These are phyloP conservation scores for Myripristis jacobus DNA, from an alignment of 2,797 vertebrate genomes.

Conservation along the genomic window DNA sequence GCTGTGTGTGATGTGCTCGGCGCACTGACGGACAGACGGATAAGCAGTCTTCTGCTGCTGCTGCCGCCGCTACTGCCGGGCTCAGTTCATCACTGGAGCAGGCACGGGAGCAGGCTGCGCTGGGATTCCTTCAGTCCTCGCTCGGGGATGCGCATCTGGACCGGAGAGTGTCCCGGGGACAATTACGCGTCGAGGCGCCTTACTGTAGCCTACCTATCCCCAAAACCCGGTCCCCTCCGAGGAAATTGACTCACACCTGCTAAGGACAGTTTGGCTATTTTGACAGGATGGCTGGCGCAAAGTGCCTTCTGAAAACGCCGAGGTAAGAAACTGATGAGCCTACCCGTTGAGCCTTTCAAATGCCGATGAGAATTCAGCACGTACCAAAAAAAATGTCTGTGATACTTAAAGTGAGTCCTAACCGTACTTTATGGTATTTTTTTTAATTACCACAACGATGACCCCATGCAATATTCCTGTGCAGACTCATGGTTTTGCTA, in stretches of 20 bases:
- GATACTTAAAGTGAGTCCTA: neutral
- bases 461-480: neutral
- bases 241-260: conserved; percentile 52
- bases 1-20: conserved; percentile 56
- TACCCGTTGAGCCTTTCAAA: neutral
- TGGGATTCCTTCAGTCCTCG: conserved; percentile 71
- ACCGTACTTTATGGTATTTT: conserved; percentile 6
- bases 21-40: conserved; percentile 47
- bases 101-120: conserved; percentile 33
- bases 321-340: conserved; percentile 69
- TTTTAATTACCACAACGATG: neutral
- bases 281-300: conserved; percentile 76
- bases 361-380: neutral
- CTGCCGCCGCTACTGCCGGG: conserved; percentile 16
- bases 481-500: neutral
- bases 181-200: conserved; percentile 62
- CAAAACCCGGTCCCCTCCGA: conserved; percentile 17
- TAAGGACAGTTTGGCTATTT: conserved; percentile 48
- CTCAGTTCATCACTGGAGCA: conserved; percentile 30
- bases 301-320: conserved; percentile 80
- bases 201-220: conserved; percentile 20
- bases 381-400: neutral
- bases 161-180: conserved; percentile 63
- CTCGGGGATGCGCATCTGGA: conserved; percentile 74
- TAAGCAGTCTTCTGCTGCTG: conserved; percentile 41